Conservation (phyloP, 2,797 vertebrate species). For the Bryconaethiops microstoma region DNA sequence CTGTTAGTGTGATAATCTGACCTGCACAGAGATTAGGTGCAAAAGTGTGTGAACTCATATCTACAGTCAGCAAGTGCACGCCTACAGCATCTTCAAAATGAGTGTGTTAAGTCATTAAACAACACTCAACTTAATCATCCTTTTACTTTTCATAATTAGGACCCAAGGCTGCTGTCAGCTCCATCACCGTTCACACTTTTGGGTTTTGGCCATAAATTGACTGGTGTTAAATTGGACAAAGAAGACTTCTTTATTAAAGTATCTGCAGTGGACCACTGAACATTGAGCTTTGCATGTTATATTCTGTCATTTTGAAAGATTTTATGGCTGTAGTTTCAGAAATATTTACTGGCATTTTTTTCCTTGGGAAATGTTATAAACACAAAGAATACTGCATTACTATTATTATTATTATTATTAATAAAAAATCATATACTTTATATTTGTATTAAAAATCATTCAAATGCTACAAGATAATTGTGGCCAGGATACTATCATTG, state of each 20-base stretch:
- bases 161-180: conserved; percentile 58
- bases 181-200: conserved; percentile 44
- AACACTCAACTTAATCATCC: conserved; percentile 63
- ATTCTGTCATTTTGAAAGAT: conserved; percentile 47
- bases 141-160: conserved; percentile 65
- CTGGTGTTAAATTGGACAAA: conserved; percentile 62
- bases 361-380: too few species aligned
- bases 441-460: too few species aligned
- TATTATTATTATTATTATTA: too few species aligned
- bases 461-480: too few species aligned
- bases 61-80: conserved; percentile 36
- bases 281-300: conserved; percentile 33
- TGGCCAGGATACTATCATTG: too few species aligned
- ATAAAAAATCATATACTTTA: too few species aligned
- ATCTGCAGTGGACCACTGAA: conserved; percentile 36
- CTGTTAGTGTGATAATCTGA: conserved; percentile 33
- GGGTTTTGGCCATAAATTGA: conserved; percentile 60
- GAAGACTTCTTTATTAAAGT: conserved; percentile 60
- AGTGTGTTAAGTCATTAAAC: conserved; percentile 67
- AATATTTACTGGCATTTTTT: conserved; percentile 1
- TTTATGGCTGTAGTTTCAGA: conserved; percentile 34
- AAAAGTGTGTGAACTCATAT: conserved; percentile 29
- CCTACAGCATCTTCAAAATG: conserved; percentile 53
- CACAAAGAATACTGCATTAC: too few species aligned
- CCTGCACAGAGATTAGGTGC: conserved; percentile 25